Evolutionary conservation across 2,797 vertebrate species (phyloP).

Genomic region (Pseudotriccus pelzelni): DNA sequence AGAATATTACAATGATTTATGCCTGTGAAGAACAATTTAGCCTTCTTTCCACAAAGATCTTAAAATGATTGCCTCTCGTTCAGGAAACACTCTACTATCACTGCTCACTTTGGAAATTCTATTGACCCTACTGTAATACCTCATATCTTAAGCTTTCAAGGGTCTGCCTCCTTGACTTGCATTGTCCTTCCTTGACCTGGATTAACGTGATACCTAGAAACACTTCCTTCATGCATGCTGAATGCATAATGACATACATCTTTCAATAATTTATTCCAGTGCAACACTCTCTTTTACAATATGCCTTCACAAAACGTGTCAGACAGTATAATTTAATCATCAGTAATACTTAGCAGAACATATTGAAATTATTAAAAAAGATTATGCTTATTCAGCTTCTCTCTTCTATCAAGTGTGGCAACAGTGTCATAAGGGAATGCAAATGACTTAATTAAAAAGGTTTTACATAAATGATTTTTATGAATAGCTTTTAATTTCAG

Average conservation of each 20-base stretch:
- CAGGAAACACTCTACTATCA: not conserved
- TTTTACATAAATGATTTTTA: conserved; percentile 68
- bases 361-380: conserved; percentile 65
- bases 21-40: conserved; percentile 7
- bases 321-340: conserved; percentile 49
- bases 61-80: not conserved
- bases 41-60: not conserved
- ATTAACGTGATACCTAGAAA: not conserved
- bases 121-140: not conserved
- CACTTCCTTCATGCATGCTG: not conserved
- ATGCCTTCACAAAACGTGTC: conserved; percentile 23
- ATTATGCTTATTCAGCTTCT: conserved; percentile 61
- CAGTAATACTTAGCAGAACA: conserved; percentile 41
- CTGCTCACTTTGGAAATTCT: not conserved
- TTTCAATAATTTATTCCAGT: conserved; percentile 48
- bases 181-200: not conserved
- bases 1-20: conserved; percentile 19
- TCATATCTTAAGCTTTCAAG: not conserved
- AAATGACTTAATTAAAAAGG: conserved; percentile 65
- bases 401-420: conserved; percentile 61
- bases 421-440: conserved; percentile 52
- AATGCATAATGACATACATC: conserved; percentile 2
- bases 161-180: not conserved
- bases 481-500: conserved; percentile 69
- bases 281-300: not conserved